These are phyloP conservation scores for Scalopus aquaticus DNA, from an alignment of 2,113 vertebrate species.

Conservation along the genomic window DNA sequence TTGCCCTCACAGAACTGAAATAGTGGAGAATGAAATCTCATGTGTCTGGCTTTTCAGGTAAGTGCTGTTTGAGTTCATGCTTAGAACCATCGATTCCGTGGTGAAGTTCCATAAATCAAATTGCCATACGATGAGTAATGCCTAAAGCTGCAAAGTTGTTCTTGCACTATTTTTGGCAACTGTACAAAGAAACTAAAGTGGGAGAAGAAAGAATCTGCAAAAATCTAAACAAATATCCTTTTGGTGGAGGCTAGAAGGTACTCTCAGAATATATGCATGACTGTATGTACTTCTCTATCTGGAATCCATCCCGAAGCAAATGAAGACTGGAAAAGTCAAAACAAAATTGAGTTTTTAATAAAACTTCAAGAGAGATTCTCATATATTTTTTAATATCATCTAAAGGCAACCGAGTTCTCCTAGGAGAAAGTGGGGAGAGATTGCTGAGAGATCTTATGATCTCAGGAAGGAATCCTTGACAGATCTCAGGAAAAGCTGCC, in stretches of 20 bases:
- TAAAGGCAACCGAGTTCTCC: background rate
- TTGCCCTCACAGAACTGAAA: background rate
- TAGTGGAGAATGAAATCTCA: background rate
- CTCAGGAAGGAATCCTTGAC: background rate
- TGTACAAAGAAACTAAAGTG: conserved; percentile 19
- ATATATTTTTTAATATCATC: conserved; percentile 16
- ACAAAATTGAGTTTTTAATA: background rate
- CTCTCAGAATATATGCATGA: background rate
- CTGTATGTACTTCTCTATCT: background rate
- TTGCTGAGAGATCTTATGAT: background rate
- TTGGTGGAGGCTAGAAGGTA: background rate
- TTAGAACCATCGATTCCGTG: conserved; percentile 40
- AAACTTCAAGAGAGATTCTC: background rate
- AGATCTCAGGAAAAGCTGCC: background rate
- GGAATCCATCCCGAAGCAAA: background rate
- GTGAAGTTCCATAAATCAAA: conserved; percentile 11
- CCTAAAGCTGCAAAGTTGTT: background rate
- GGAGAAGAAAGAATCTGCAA: conserved; percentile 6
- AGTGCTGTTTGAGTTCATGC: conserved; percentile 29
- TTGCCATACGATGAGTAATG: background rate
- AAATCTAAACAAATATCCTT: background rate
- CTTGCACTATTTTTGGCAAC: conserved; percentile 20
- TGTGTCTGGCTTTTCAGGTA: conserved; percentile 55
- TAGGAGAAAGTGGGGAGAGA: background rate
- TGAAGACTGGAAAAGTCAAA: background rate